These are phyloP conservation scores for Heliothis subflexa DNA, from an alignment of 1,140 invertebrate genomes.

Conservation along the genomic window DNA sequence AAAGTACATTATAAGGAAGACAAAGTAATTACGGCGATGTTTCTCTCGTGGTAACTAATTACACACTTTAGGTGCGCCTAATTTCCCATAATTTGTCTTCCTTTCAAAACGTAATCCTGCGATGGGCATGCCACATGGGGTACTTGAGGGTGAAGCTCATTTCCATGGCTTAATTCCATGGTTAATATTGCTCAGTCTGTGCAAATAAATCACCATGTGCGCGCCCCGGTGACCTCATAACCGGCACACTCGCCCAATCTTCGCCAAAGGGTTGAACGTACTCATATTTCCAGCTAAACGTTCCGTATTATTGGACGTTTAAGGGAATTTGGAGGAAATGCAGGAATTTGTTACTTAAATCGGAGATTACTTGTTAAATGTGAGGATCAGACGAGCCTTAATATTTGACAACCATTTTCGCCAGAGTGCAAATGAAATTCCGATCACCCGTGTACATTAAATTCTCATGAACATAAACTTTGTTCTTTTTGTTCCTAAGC, in stretches of 20 bases:
- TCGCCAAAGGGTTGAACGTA: slow-evolving; percentile 21
- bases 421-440: no score
- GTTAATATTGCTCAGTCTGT: slow-evolving; percentile 25
- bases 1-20: background rate
- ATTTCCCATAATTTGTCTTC: slow-evolving; percentile 33
- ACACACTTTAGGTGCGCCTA: background rate
- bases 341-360: no score
- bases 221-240: slow-evolving; percentile 32
- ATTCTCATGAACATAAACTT: no score
- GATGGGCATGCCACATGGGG: background rate
- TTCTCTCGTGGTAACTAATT: slow-evolving; percentile 7
- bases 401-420: background rate
- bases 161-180: no score
- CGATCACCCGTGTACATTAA: no score
- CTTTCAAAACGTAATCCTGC: background rate
- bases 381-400: background rate
- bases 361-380: background rate
- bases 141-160: background rate
- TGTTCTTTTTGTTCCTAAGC: no score
- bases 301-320: slow-evolving; percentile 28
- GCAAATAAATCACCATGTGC: slow-evolving; percentile 29
- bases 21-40: background rate
- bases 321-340: slow-evolving; percentile 10
- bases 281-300: slow-evolving; percentile 29
- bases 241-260: slow-evolving; percentile 12